Evolutionary conservation across 1,140 invertebrate species (phyloP).

Genomic region (Melanaphis sacchari): DNA sequence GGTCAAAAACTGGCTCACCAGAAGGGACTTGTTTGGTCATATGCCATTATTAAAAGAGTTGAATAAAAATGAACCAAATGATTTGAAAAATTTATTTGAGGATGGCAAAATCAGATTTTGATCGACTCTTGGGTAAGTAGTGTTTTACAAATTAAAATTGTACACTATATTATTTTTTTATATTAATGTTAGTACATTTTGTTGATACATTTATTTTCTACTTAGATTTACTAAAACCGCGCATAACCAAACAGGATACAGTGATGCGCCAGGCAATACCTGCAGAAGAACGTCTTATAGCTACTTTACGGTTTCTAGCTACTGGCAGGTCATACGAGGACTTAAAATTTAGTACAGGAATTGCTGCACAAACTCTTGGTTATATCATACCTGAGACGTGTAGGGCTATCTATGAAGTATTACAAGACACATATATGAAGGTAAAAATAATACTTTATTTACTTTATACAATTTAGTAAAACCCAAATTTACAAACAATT

Average conservation of each 20-base stretch:
- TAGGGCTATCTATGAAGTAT: constrained; percentile 60
- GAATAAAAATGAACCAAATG: constrained; percentile 8
- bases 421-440: constrained; percentile 58
- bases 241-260: constrained; percentile 63
- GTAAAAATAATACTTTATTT: constrained; percentile 46
- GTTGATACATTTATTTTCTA: constrained; percentile 48
- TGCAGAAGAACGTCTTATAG: constrained; percentile 62
- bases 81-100: constrained; percentile 41
- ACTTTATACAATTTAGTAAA: constrained; percentile 16
- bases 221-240: constrained; percentile 60
- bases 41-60: neutral
- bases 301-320: constrained; percentile 62
- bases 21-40: constrained; percentile 21
- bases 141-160: constrained; percentile 37
- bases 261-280: constrained; percentile 63
- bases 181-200: neutral
- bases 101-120: constrained; percentile 36
- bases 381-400: constrained; percentile 60
- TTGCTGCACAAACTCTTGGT: constrained; percentile 58
- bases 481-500: neutral
- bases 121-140: constrained; percentile 37
- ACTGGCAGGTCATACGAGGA: constrained; percentile 63
- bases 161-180: constrained; percentile 26
- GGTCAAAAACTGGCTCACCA: constrained; percentile 9
- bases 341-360: constrained; percentile 57